These are phyloP conservation scores for Zeus faber DNA, from an alignment of 2,113 vertebrate genomes.

Conservation along the genomic window DNA sequence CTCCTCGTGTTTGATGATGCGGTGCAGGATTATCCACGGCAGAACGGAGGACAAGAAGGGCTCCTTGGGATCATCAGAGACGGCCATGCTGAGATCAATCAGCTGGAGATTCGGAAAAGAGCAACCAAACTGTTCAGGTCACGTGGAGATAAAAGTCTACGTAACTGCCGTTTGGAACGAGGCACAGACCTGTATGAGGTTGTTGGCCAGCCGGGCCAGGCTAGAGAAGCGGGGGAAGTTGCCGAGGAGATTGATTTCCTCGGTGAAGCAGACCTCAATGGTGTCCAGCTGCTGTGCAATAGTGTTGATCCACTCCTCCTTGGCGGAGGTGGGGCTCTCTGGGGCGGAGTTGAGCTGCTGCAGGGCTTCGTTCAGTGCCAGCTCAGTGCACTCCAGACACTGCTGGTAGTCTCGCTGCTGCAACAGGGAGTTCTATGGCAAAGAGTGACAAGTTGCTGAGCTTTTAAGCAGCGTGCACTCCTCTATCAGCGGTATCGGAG, in stretches of 20 bases:
- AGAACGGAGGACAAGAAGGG: constrained; percentile 89
- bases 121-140: background rate
- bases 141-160: background rate
- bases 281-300: constrained; percentile 85
- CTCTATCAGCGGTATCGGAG: no score
- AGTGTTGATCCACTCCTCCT: constrained; percentile 93
- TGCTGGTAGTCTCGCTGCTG: constrained; percentile 84
- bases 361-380: constrained; percentile 90
- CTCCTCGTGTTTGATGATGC: constrained; percentile 92
- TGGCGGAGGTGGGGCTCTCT: constrained; percentile 71
- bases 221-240: constrained; percentile 72
- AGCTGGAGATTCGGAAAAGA: constrained; percentile 67
- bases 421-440: constrained; percentile 86
- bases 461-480: no score
- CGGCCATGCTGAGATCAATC: constrained; percentile 91
- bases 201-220: constrained; percentile 85
- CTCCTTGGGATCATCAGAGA: constrained; percentile 90
- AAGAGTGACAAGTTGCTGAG: no score
- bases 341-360: constrained; percentile 85
- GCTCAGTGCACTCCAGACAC: constrained; percentile 90
- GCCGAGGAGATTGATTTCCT: constrained; percentile 74
- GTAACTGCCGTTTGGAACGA: no score
- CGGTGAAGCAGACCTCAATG: constrained; percentile 82
- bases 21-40: constrained; percentile 92
- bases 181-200: constrained; percentile 89